Evolutionary conservation across 2,797 vertebrate genomes (phyloP).

Genomic region (Myotis myotis): DNA sequence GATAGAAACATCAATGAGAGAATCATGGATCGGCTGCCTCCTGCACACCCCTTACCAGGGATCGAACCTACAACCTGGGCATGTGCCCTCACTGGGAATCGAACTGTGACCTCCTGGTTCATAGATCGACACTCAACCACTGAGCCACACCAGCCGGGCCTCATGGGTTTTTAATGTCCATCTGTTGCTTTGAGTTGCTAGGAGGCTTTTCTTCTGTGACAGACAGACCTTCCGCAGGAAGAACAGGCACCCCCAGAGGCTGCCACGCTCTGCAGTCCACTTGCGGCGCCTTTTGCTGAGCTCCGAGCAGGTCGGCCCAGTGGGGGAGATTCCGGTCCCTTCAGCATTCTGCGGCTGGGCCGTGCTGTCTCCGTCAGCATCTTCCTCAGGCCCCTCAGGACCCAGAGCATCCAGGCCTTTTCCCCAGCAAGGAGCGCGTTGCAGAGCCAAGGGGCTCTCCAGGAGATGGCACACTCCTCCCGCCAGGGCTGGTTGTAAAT

Average conservation of each 20-base stretch:
- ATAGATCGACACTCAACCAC: too few species aligned
- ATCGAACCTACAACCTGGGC: too few species aligned
- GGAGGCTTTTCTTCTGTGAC: conserved; percentile 46
- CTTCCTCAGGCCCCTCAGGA: not conserved
- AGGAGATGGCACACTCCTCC: not conserved
- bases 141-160: not conserved
- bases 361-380: not conserved
- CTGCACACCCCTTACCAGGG: too few species aligned
- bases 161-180: not conserved
- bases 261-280: not conserved
- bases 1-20: too few species aligned
- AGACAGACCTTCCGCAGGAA: conserved; percentile 35
- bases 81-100: too few species aligned
- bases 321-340: not conserved
- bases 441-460: conserved; percentile 17
- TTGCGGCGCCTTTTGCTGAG: conserved; percentile 8
- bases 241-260: conserved; percentile 28
- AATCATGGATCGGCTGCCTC: too few species aligned
- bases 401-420: not conserved
- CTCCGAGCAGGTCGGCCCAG: not conserved
- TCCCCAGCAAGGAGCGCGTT: not conserved
- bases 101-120: too few species aligned
- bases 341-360: not conserved
- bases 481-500: conserved; percentile 1
- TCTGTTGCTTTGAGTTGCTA: conserved; percentile 2